These are phyloP conservation scores for Sarcophaga variegata DNA, from an alignment of 2,888 invertebrate species.

Conservation along the genomic window DNA sequence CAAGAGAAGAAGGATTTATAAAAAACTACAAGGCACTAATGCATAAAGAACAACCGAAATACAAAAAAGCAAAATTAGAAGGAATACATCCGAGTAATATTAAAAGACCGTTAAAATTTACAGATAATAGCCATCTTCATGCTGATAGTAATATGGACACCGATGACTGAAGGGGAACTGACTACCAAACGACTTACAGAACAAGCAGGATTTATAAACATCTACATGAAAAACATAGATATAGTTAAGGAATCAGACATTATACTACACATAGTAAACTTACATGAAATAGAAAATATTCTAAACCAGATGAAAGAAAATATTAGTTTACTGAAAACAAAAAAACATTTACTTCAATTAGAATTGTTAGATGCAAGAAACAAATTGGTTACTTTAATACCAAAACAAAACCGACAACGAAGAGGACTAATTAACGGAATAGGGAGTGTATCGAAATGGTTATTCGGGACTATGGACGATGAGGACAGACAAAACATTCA, in stretches of 20 bases:
- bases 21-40: slow-evolving; percentile 20
- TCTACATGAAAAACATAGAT: slow-evolving; percentile 57
- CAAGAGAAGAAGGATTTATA: slow-evolving; percentile 43
- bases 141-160: slow-evolving; percentile 27
- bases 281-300: slow-evolving; percentile 42
- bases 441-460: too few relatives aligned
- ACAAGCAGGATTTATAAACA: slow-evolving; percentile 58
- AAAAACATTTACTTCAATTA: slow-evolving; percentile 51
- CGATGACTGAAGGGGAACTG: slow-evolving; percentile 10
- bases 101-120: slow-evolving; percentile 61
- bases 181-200: slow-evolving; percentile 25
- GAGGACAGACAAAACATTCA: too few relatives aligned
- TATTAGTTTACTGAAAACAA: slow-evolving; percentile 2
- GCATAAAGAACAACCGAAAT: slow-evolving; percentile 23
- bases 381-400: slow-evolving; percentile 24
- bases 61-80: slow-evolving; percentile 49
- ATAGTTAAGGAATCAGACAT: slow-evolving; percentile 45
- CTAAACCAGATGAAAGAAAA: too few relatives aligned
- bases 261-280: slow-evolving; percentile 41
- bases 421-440: too few relatives aligned
- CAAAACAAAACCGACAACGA: too few relatives aligned
- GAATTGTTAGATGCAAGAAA: slow-evolving; percentile 49
- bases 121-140: slow-evolving; percentile 37
- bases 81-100: slow-evolving; percentile 61
- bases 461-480: too few relatives aligned